Evolutionary conservation across 2,113 vertebrate genomes (phyloP), one percentile per base, ranked within the genome.

Genomic region (Sialia sialis): DNA sequence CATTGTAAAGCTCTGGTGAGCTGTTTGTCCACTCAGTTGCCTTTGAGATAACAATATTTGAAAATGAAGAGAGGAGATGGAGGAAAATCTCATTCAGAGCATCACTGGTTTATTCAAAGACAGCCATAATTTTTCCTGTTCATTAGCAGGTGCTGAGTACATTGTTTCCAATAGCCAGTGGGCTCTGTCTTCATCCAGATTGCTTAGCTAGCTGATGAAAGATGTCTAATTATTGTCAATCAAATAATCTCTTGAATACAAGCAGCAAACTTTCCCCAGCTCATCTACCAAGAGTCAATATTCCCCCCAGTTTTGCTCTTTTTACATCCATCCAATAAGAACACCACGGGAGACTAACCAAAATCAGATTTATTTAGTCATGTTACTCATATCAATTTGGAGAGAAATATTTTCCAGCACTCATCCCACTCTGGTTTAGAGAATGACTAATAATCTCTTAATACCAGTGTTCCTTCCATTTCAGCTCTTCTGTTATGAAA

Each of bases 391-490:
- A 30, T 8, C 68, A n/a, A 87, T 76, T 76, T 12, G 32, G 67
- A 87, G 84, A 76, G 38, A 76, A 85, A 77, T 78, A n/a, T 96
- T 90, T 95, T 89, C 80, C 13, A 2, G 86, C 56, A 23, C 36
- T 93, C 88, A 92, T 87, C 96, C 87, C 77, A 94, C 90, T 74
- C 60, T 29, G 36, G 46, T 86, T 91, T 55, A 60, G 67, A 63
- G 68, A 84, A 64, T 95, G 89, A 95, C 76, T 94, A 93, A 95
- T 77, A 90, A 95, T 90, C 63, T 91, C 55, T 84, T 58, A 88
- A 48, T 64, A 89, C 51, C 60, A 84, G 46, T 51, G 76, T 90
- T 92, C 64, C 72, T 64, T 64, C 60, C 56, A 59, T 77, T 67
- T 86, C 18, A 77, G 59, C 26, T 59, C 18, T 90, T 55, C 60